These are phyloP conservation scores for Escarpia spicata DNA, from an alignment of 2,888 invertebrate genomes.

Conservation along the genomic window DNA sequence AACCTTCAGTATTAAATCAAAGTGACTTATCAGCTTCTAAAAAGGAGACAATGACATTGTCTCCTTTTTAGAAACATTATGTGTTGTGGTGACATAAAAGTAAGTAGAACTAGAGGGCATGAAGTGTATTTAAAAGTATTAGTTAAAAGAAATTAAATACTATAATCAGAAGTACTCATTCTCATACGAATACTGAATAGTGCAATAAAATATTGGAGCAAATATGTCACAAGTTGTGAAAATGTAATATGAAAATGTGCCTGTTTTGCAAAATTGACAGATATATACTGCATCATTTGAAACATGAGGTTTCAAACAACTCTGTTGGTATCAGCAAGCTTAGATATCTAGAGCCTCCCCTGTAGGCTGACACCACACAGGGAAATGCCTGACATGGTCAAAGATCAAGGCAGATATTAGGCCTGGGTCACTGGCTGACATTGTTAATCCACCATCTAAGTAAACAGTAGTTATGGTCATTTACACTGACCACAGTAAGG, in stretches of 20 bases:
- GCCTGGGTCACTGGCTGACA: background rate
- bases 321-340: background rate
- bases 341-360: background rate
- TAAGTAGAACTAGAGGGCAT: background rate
- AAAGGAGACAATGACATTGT: too few species aligned
- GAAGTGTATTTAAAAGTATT: too few species aligned
- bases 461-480: background rate
- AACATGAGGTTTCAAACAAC: too few species aligned
- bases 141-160: too few species aligned
- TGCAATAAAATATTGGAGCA: background rate
- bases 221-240: background rate
- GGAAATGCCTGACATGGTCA: background rate
- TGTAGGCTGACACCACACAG: background rate
- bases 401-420: background rate
- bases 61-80: background rate
- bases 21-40: background rate
- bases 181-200: background rate
- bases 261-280: too few species aligned
- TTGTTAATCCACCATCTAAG: background rate
- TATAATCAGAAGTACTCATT: too few species aligned
- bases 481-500: background rate
- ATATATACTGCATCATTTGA: too few species aligned
- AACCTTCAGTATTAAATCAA: background rate
- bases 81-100: background rate
- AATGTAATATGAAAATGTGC: background rate